Evolutionary conservation across 2,888 invertebrate genomes (phyloP), one percentile per base, ranked within the genome.

Genomic region (Tipula helvola): DNA sequence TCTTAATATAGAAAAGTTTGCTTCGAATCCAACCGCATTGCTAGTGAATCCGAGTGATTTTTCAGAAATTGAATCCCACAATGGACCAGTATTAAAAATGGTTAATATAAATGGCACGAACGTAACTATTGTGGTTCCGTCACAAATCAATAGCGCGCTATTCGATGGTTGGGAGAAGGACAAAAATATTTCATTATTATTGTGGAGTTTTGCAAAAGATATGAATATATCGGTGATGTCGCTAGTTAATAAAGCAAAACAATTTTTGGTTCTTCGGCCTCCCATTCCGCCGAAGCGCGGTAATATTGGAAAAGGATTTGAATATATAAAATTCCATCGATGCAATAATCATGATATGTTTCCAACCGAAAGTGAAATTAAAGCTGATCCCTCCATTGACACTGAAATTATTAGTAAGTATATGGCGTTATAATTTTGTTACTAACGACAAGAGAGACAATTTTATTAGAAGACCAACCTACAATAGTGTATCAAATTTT

Each of bases 331-430:
- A 85, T 88, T 86, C 36, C 86, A 88, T 88, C 92, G 92, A 88
- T 94, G 94, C 90, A 92, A 92, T 88, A 93, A 93, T 89, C 94
- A 94, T 88, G 93, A 94, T 87, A 93, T 94, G 92, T 95, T 95
- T 88, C 93, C 93, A 3, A 91, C 92, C 8, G 92, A 93, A 0
- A 91, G 92, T 87, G 92, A 92, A n/a, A 89, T 93, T 28, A 91
- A 91, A 87, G 90, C 89, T 87, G 93, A 94, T 89, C 93, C 93
- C 0, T 92, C 93, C 36, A 90, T 94, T 57, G 93, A 94, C 89
- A 91, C 91, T 87, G 92, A 92, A 83, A 91, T 94, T 87, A 90
- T 94, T 89, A 93, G 94, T 94, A 90, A 91, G 93, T 90, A 87
- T 86, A 85, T 36, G 39, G 5, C 39, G 7, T 39, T 39, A 39